Evolutionary conservation across 2,888 invertebrate genomes (phyloP).

Genomic region (Microctonus aethiopoides): DNA sequence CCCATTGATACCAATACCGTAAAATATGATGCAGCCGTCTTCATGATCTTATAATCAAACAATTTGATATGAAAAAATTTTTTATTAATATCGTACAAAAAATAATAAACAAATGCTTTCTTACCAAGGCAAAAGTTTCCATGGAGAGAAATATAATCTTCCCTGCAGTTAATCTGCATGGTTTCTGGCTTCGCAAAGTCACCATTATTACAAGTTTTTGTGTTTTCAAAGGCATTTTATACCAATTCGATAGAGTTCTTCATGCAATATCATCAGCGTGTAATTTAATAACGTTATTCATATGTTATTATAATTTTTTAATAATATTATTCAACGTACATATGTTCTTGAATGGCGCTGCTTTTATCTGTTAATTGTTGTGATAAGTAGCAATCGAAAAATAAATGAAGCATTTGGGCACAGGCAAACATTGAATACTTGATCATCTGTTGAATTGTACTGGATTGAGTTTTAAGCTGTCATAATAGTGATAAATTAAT

Average conservation of each 20-base stretch:
- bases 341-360: no score
- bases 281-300: no score
- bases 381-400: slow-evolving; percentile 1
- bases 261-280: no score
- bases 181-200: slow-evolving; percentile 32
- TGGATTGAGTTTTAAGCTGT: background rate
- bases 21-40: no score
- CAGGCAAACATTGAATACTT: background rate
- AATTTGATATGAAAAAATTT: no score
- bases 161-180: slow-evolving; percentile 30
- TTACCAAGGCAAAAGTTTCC: slow-evolving; percentile 33
- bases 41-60: no score
- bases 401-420: background rate
- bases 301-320: no score
- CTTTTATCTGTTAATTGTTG: background rate
- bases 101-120: no score
- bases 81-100: no score
- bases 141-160: slow-evolving; percentile 25
- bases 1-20: no score
- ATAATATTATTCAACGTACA: no score
- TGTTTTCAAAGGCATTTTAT: slow-evolving; percentile 25
- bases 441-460: background rate
- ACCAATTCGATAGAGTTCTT: slow-evolving; percentile 19
- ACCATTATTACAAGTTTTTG: slow-evolving; percentile 31
- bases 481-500: no score